phyloP scores from a whole-genome alignment of 2,113 vertebrate species.

The Aptenodytes patagonicus region DNA sequence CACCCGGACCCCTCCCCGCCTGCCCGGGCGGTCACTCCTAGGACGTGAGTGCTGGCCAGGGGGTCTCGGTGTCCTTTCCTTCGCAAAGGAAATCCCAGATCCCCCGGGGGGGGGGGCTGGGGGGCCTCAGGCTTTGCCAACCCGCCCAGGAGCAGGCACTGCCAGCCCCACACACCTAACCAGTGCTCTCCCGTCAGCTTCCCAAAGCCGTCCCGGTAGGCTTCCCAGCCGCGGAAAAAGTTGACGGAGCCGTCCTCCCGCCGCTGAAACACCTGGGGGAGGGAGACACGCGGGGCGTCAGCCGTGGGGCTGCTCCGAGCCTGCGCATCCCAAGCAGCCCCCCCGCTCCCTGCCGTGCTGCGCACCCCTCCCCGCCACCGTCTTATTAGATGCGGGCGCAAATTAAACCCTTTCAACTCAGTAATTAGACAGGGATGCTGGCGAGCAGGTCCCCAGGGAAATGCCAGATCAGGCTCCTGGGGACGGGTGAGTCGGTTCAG shows the following conservation, averaged over 20 bases:
- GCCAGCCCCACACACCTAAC: constrained; percentile 80
- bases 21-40: not conserved
- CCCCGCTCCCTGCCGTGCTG: not conserved
- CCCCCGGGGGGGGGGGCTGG: fast-evolving
- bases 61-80: not conserved
- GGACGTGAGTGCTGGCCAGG: fast-evolving
- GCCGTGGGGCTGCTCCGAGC: not conserved
- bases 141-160: fast-evolving
- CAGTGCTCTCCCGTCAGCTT: constrained; percentile 97
- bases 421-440: not conserved
- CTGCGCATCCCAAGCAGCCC: fast-evolving
- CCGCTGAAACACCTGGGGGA: constrained; percentile 89
- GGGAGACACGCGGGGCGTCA: not conserved
- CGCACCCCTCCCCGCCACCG: not conserved
- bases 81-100: not conserved
- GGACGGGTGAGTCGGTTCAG: not conserved
- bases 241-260: constrained; percentile 91
- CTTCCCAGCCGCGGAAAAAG: constrained; percentile 95
- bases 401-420: not conserved
- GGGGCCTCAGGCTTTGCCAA: not conserved
- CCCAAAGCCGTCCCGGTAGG: constrained; percentile 92
- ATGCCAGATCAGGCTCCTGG: not conserved
- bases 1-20: not conserved
- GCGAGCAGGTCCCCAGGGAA: not conserved
- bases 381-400: not conserved